Percentiles rank a stretch among this genome's conserved stretches.
Conservation (phyloP, 1,140 invertebrate species). For the Tetraneura akinire region DNA sequence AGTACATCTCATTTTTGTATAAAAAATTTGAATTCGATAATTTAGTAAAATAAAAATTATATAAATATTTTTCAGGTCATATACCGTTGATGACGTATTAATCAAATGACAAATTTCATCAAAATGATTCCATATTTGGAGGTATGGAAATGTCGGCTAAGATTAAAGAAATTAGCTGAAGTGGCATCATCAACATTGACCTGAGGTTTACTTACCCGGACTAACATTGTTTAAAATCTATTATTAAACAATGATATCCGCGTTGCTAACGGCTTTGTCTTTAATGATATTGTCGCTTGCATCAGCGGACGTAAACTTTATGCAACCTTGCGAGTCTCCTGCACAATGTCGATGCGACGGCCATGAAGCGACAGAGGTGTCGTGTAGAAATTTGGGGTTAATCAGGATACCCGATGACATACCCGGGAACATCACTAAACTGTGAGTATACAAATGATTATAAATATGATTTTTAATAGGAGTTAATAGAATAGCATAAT, state of each 20-base stretch:
- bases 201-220: slow-evolving; percentile 4
- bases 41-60: too few relatives aligned
- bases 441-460: slow-evolving; percentile 11
- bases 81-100: neutral
- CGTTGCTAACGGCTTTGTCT: slow-evolving; percentile 9
- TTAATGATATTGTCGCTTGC: neutral
- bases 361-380: slow-evolving; percentile 25
- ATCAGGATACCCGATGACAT: slow-evolving; percentile 9
- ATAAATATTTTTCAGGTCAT: neutral
- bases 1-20: too few relatives aligned
- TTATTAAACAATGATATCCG: slow-evolving; percentile 1
- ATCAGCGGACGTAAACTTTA: slow-evolving; percentile 20
- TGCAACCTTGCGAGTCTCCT: slow-evolving; percentile 34
- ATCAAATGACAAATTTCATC: neutral
- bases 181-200: slow-evolving; percentile 36
- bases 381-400: slow-evolving; percentile 20
- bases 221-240: neutral
- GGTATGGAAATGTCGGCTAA: slow-evolving; percentile 40
- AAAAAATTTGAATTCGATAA: too few relatives aligned
- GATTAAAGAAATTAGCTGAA: slow-evolving; percentile 6
- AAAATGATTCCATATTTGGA: slow-evolving; percentile 24
- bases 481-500: too few relatives aligned
- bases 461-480: neutral
- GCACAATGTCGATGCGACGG: slow-evolving; percentile 26
- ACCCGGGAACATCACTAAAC: slow-evolving; percentile 31